A percentile compares a stretch with the other conserved stretches of the same genome.
These are phyloP conservation scores for Drosophila pectinifera DNA, from an alignment of 1,140 invertebrate species.

Conservation along the genomic window DNA sequence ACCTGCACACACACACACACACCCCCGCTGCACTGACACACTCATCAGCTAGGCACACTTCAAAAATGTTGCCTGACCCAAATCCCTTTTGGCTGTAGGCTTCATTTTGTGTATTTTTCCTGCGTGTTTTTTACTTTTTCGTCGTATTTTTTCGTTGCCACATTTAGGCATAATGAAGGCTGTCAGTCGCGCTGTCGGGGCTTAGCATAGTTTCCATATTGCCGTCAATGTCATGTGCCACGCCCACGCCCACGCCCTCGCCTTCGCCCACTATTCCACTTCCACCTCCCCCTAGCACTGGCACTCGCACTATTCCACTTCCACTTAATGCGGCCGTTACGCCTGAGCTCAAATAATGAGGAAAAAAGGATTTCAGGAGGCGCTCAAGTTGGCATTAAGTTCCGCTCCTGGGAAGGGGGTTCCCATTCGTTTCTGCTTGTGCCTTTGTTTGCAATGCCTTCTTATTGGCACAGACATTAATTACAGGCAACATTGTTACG, in stretches of 20 bases:
- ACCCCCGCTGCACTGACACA: conserved; percentile 22
- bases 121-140: conserved; percentile 8
- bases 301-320: conserved; percentile 24
- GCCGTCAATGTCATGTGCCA: conserved; percentile 80
- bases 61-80: conserved; percentile 77
- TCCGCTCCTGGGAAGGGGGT: conserved; percentile 35
- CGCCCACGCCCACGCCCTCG: conserved; percentile 42
- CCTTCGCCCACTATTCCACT: conserved; percentile 14
- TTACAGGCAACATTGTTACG: conserved; percentile 77
- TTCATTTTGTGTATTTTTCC: conserved; percentile 62
- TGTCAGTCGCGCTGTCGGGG: conserved; percentile 69
- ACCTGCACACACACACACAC: conserved; percentile 2
- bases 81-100: conserved; percentile 70
- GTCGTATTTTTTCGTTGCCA: conserved; percentile 55
- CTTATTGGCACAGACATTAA: conserved; percentile 81
- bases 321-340: conserved; percentile 65
- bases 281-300: conserved; percentile 3
- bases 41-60: conserved; percentile 66
- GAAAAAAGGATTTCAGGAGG: conserved; percentile 66
- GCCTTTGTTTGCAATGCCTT: conserved; percentile 36
- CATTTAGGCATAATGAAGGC: conserved; percentile 78
- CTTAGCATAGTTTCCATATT: conserved; percentile 69
- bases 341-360: conserved; percentile 64
- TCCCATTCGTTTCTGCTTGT: conserved; percentile 13
- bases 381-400: conserved; percentile 72